A percentile compares a stretch with the other conserved stretches of the same genome.
Conservation (phyloP, 2,113 vertebrate genomes). For the Crypturellus undulatus region DNA sequence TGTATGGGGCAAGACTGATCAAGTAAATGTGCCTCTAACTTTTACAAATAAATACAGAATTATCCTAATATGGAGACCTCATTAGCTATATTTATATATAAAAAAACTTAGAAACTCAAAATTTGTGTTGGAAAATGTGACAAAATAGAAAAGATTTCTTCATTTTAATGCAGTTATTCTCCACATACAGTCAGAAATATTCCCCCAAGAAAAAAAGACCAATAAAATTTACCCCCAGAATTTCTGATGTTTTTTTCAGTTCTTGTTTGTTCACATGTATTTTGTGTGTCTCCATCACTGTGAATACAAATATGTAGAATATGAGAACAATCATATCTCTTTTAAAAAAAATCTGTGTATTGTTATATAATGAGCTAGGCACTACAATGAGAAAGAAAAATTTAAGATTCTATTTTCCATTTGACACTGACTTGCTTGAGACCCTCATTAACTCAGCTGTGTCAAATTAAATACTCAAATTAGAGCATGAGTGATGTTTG, state of each 20-base stretch:
- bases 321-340: not conserved
- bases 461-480: not conserved
- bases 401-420: not conserved
- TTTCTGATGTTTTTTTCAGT: conserved; percentile 85
- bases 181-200: not conserved
- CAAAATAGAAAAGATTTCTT: not conserved
- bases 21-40: not conserved
- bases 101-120: not conserved
- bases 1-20: not conserved
- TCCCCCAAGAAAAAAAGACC: not conserved
- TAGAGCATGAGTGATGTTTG: not conserved
- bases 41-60: not conserved
- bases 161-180: not conserved
- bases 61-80: not conserved
- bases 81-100: not conserved
- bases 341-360: not conserved
- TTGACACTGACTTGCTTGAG: not conserved
- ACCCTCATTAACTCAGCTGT: not conserved
- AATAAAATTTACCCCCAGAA: conserved; percentile 83
- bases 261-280: conserved; percentile 87
- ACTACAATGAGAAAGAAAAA: not conserved
- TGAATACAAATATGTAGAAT: conserved; percentile 43
- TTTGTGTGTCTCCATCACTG: conserved; percentile 90
- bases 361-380: not conserved
- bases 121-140: not conserved